A percentile compares a stretch with the other conserved stretches of the same genome.
phyloP scores from a whole-genome alignment of 1,140 invertebrate genomes.

The Drosophila dunni region DNA sequence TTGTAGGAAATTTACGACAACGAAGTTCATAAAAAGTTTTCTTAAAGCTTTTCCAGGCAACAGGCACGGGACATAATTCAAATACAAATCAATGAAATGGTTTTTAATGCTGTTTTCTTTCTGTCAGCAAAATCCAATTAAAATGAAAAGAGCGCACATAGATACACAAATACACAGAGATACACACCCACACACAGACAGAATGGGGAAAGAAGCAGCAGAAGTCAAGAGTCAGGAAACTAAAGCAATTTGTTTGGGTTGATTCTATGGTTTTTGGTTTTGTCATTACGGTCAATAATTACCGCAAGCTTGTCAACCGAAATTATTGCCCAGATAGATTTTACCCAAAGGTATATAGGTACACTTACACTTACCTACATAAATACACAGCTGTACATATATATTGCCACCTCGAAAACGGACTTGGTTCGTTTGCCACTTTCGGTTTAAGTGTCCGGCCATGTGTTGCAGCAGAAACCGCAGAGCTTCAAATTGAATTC shows the following conservation, averaged over 20 bases:
- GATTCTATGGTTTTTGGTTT: constrained; percentile 53
- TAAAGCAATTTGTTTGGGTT: constrained; percentile 71
- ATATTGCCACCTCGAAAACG: constrained; percentile 3
- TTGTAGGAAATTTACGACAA: constrained; percentile 29
- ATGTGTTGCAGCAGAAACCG: constrained; percentile 78
- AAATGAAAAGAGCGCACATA: constrained; percentile 21
- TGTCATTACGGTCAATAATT: constrained; percentile 83
- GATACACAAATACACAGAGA: neutral
- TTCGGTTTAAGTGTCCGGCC: constrained; percentile 76
- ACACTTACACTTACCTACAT: too few species aligned
- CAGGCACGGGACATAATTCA: constrained; percentile 13
- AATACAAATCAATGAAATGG: constrained; percentile 46
- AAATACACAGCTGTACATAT: neutral
- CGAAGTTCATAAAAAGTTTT: constrained; percentile 16
- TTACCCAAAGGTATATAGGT: constrained; percentile 30
- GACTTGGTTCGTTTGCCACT: constrained; percentile 53
- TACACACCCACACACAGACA: constrained; percentile 12
- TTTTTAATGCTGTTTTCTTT: constrained; percentile 36
- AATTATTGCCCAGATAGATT: constrained; percentile 82
- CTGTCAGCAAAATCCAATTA: constrained; percentile 64
- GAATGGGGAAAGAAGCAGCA: constrained; percentile 1
- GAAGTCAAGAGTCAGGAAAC: constrained; percentile 48
- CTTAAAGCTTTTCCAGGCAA: constrained; percentile 25
- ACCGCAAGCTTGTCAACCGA: constrained; percentile 81
- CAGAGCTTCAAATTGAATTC: constrained; percentile 36